These are phyloP conservation scores for Nycticorax nycticorax DNA, from an alignment of 2,113 vertebrate species.

Conservation along the genomic window DNA sequence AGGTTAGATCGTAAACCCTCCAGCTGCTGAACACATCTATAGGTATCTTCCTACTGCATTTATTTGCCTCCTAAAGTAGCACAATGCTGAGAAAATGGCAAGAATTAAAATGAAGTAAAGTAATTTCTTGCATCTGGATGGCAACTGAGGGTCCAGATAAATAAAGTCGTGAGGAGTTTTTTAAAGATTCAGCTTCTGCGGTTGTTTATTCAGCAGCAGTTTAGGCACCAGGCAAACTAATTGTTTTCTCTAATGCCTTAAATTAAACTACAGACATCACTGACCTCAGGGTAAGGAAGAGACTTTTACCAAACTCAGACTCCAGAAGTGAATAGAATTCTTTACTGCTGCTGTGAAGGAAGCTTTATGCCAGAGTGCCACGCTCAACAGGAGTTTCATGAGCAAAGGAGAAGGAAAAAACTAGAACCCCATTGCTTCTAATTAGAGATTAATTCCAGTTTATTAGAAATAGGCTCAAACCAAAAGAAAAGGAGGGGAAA, in stretches of 20 bases:
- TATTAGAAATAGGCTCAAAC: not conserved
- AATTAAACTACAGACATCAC: constrained; percentile 16
- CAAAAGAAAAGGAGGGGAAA: accelerated
- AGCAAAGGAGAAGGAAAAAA: not conserved
- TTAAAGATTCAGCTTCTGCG: not conserved
- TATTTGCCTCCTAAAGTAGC: constrained; percentile 36
- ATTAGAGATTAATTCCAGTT: not conserved
- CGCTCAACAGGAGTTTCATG: not conserved
- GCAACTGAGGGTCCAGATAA: constrained; percentile 56
- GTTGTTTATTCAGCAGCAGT: constrained; percentile 24
- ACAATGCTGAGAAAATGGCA: constrained; percentile 50
- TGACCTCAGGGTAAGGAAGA: constrained; percentile 52
- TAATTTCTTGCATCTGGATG: constrained; percentile 46
- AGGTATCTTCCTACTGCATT: constrained; percentile 48
- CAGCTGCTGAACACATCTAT: constrained; percentile 60
- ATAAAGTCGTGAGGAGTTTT: constrained; percentile 1
- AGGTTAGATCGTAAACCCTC: constrained; percentile 55
- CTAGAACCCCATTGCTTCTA: not conserved
- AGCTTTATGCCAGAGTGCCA: not conserved
- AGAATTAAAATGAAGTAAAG: constrained; percentile 49
- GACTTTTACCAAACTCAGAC: constrained; percentile 14
- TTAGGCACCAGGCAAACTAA: constrained; percentile 28
- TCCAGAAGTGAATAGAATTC: constrained; percentile 24
- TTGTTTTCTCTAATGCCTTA: constrained; percentile 20
- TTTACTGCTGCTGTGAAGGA: not conserved